A percentile compares a stretch with the other conserved stretches of the same genome.
These are phyloP conservation scores for Ctenopoma multispine DNA, from an alignment of 2,797 vertebrate genomes.

Conservation along the genomic window DNA sequence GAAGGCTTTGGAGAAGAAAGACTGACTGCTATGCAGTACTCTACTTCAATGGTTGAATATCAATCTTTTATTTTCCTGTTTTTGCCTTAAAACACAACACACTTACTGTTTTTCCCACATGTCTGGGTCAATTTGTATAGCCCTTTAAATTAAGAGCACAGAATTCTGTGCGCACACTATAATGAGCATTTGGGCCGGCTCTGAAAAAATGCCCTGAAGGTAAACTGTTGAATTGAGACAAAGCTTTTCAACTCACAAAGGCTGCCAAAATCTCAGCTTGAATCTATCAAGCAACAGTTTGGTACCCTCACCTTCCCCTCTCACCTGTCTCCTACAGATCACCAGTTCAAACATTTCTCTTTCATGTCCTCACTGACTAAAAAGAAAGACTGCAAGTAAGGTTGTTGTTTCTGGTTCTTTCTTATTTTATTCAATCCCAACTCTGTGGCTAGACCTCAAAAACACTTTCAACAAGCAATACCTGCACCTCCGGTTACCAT, in stretches of 20 bases:
- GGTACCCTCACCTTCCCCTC: conserved; percentile 45
- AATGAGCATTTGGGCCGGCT: conserved; percentile 47
- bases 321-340: conserved; percentile 58
- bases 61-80: conserved; percentile 33
- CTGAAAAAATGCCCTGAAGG: conserved; percentile 45
- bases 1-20: conserved; percentile 44
- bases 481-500: conserved; percentile 82
- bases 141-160: conserved; percentile 42
- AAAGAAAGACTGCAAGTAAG: conserved; percentile 53
- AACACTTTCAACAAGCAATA: conserved; percentile 78
- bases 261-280: conserved; percentile 49
- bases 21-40: conserved; percentile 17
- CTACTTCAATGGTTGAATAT: conserved; percentile 32
- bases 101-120: conserved; percentile 20
- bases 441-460: conserved; percentile 73
- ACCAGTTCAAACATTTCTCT: conserved; percentile 53
- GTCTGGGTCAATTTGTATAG: conserved; percentile 38
- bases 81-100: conserved; percentile 26
- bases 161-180: conserved; percentile 18
- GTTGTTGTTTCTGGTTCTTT: conserved; percentile 63
- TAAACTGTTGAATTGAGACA: conserved; percentile 55
- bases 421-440: conserved; percentile 72
- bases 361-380: conserved; percentile 49
- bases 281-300: conserved; percentile 65
- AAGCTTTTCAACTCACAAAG: conserved; percentile 45